Evolutionary conservation across 1,140 invertebrate species (phyloP), one percentile per base, ranked within the genome.

Genomic region (Drosophila nigrodunni): DNA sequence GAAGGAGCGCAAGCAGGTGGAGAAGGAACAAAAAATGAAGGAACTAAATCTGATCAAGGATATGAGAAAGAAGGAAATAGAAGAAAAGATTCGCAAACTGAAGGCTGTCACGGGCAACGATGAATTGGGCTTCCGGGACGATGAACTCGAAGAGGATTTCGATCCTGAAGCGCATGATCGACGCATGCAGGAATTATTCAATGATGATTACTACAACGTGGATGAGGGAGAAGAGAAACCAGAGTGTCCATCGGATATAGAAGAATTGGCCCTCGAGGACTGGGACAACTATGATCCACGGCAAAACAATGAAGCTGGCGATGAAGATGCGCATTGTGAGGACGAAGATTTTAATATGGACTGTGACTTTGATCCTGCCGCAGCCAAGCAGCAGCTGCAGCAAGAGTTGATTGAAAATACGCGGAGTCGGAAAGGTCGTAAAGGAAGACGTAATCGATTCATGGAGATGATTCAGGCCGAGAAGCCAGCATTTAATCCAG

Each of bases 331-430:
- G 0, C 94, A 97, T 89, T 96, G 95, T 85, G 96, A 97, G 93
- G 96, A 97, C 94, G 94, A 95, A 55, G 94, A 97, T 90, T 97
- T 97, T 80, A 96, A 95, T 94, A 98, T 98, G 97, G 97, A 97
- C 93, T 96, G 96, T 77, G 97, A 98, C 89, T 97, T 96, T 92
- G 94, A 97, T 92, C 95, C 95, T 0, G 92, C 91, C 66, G 74
- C 92, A 46, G 80, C 93, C 1, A 92, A 93, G 65, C 93, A 94
- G 82, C 92, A 88, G 30, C 50, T 94, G 25, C 91, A 95, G 60
- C 88, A 94, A 62, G 95, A 96, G 83, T 67, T 95, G 1, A 93
- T 95, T 55, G 93, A 95, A 62, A 94, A 92, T 52, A 94, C 94
- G 67, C 88, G 92, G 44, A 94, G 94, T 91, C 93, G 95, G 80